Conservation (phyloP, 2,113 vertebrate species). For the Xiphorhynchus elegans region DNA sequence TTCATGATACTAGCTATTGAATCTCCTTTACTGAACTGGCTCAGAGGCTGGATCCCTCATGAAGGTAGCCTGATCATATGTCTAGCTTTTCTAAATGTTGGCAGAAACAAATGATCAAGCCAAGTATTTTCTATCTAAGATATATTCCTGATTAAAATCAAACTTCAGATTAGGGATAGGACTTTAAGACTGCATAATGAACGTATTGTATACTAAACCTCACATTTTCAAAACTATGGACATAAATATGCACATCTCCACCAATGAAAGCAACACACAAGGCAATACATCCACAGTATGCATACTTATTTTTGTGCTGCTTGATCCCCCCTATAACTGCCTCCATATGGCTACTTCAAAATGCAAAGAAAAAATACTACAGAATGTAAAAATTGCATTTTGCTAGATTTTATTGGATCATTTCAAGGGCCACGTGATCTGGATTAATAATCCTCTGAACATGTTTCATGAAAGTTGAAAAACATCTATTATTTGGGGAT, state of each 20-base stretch:
- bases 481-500: constrained; percentile 62
- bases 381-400: not conserved
- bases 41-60: not conserved
- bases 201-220: not conserved
- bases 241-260: not conserved
- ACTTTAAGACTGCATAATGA: not conserved
- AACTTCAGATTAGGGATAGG: not conserved
- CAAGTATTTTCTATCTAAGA: not conserved
- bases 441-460: not conserved
- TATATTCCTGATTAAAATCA: not conserved
- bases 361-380: not conserved
- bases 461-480: constrained; percentile 36
- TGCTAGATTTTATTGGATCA: not conserved
- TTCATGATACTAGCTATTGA: not conserved
- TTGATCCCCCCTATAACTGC: not conserved
- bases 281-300: not conserved
- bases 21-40: not conserved
- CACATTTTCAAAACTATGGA: not conserved
- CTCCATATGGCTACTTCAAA: not conserved
- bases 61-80: not conserved
- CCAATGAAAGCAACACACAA: not conserved
- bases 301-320: not conserved
- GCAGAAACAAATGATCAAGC: not conserved
- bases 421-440: not conserved
- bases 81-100: not conserved